These are phyloP conservation scores for Physocephala rufipes DNA, from an alignment of 2,888 invertebrate genomes.

Conservation along the genomic window DNA sequence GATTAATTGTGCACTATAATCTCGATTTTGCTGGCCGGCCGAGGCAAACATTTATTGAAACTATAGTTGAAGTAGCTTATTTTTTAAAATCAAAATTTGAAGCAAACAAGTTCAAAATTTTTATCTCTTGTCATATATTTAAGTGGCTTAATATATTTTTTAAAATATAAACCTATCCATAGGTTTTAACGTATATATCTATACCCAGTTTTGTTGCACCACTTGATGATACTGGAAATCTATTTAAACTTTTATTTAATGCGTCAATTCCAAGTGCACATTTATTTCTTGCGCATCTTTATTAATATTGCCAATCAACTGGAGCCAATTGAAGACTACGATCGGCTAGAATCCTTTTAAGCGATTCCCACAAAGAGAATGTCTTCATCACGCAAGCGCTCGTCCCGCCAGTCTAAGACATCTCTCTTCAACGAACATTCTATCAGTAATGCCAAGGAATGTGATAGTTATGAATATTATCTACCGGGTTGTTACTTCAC, in stretches of 20 bases:
- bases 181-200: slow-evolving; percentile 18
- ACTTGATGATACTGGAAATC: slow-evolving; percentile 58
- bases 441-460: not conserved
- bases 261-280: slow-evolving; percentile 54
- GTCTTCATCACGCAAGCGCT: slow-evolving; percentile 40
- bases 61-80: slow-evolving; percentile 32
- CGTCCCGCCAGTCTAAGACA: slow-evolving; percentile 14
- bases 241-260: slow-evolving; percentile 57
- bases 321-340: slow-evolving; percentile 47
- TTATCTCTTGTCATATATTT: slow-evolving; percentile 38
- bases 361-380: slow-evolving; percentile 5
- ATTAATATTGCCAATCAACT: slow-evolving; percentile 53
- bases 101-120: slow-evolving; percentile 46
- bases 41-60: too few relatives aligned
- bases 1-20: too few relatives aligned
- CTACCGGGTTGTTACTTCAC: slow-evolving; percentile 52
- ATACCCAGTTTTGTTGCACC: slow-evolving; percentile 26
- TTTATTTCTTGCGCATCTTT: slow-evolving; percentile 55
- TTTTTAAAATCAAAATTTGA: slow-evolving; percentile 47
- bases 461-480: slow-evolving; percentile 29
- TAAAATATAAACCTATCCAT: slow-evolving; percentile 37
- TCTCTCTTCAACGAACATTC: not conserved
- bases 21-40: too few relatives aligned
- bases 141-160: slow-evolving; percentile 39
- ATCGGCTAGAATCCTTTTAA: slow-evolving; percentile 39